These are phyloP conservation scores for Scomberomorus guttatus DNA, from an alignment of 2,797 vertebrate species.

Conservation along the genomic window DNA sequence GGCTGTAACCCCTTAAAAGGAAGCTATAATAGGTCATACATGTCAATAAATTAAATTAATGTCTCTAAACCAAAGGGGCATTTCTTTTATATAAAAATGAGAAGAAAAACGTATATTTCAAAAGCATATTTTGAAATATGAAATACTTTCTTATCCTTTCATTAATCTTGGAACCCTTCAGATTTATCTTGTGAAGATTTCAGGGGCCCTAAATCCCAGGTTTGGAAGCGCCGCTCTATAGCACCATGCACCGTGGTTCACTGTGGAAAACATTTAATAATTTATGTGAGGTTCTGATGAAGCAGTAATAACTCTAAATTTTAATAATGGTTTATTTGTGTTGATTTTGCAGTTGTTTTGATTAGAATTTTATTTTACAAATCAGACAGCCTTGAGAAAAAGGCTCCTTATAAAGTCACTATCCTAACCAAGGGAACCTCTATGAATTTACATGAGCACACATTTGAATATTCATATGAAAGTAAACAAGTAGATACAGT, in stretches of 20 bases:
- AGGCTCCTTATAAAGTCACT: background rate
- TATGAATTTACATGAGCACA: constrained; percentile 17
- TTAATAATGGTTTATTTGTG: background rate
- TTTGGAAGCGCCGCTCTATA: background rate
- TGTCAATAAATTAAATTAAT: too few relatives aligned
- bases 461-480: constrained; percentile 9
- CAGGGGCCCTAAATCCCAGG: background rate
- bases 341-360: constrained; percentile 1
- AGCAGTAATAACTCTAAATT: background rate
- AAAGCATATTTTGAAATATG: background rate
- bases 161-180: background rate
- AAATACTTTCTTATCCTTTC: background rate
- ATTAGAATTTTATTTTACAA: constrained; percentile 15
- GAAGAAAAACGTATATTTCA: too few relatives aligned
- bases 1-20: background rate
- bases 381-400: background rate
- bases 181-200: constrained; percentile 11
- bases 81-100: too few relatives aligned
- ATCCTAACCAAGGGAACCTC: constrained; percentile 9
- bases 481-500: constrained; percentile 10
- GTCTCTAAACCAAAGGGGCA: background rate
- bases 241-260: background rate
- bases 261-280: constrained; percentile 13
- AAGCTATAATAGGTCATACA: too few relatives aligned
- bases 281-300: background rate